Conservation (phyloP, 2,113 vertebrate species). For the Tympanuchus pallidicinctus region DNA sequence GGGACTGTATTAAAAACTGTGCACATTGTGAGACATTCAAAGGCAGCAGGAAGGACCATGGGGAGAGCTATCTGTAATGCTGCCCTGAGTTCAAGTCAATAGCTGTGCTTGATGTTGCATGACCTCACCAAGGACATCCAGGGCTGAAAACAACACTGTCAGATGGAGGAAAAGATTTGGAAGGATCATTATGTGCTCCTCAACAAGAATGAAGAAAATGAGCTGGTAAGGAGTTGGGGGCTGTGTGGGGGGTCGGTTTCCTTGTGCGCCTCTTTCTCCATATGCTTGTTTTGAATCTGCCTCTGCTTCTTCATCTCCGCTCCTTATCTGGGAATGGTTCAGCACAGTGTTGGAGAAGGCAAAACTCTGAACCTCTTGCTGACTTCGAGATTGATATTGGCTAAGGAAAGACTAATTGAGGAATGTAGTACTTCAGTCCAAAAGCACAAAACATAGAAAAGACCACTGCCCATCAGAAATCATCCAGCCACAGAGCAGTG, state of each 20-base stretch:
- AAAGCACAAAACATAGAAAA: background rate
- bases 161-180: slow-evolving; percentile 47
- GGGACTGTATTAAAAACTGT: background rate
- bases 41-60: background rate
- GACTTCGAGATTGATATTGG: background rate
- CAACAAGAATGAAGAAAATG: slow-evolving; percentile 72
- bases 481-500: background rate
- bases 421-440: background rate
- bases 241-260: background rate
- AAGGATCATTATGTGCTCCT: slow-evolving; percentile 58
- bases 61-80: background rate
- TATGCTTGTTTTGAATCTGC: background rate
- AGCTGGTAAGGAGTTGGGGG: slow-evolving; percentile 65
- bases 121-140: background rate
- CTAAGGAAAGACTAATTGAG: background rate
- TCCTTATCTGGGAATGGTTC: background rate
- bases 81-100: background rate
- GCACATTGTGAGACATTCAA: background rate
- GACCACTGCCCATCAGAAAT: background rate
- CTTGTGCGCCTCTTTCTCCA: background rate
- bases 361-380: background rate
- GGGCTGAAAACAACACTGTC: background rate
- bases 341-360: background rate
- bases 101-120: background rate
- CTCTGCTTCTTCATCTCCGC: background rate